Evolutionary conservation across 2,113 vertebrate genomes (phyloP), one percentile per base, ranked within the genome.

Genomic region (Erythrolamprus reginae): DNA sequence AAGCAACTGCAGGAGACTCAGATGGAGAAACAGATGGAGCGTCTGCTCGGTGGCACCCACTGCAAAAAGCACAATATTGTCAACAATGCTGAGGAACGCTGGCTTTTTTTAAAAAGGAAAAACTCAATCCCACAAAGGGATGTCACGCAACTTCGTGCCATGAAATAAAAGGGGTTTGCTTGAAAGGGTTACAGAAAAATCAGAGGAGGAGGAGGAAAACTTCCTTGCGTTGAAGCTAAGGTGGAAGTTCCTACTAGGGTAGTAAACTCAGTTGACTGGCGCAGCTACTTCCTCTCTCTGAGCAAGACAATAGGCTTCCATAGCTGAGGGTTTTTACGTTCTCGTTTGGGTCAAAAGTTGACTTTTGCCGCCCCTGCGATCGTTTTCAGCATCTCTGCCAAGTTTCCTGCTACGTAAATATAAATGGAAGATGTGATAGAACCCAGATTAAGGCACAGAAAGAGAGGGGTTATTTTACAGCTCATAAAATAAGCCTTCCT

Each of bases 1-100:
- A 93, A 93, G 87, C 51, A 91, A 88, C 86, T 92, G 88, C 77
- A 24, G 89, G 83, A 91, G 92, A 91, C 93, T 94, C 95, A 90
- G 93, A 95, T 90, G 93, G 88, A 90, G 93, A 95, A 95, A 94
- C 94, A 94, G 93, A 94, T 88, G 91, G 93, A 90, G 19, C n/a
- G 55, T 86, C 94, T 95, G 94, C 93, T 94, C 91, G 88, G n/a
- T 92, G 90, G 89, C 94, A 95, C 88, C 94, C 93, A 92, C 82
- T 91, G 89, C 70, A 95, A 91, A 94, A 92, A 92, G 87, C 87
- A 86, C 33, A 88, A 26, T 85, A 86, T 91, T 94, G 90, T 12
- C 52, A 93, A 90, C 89, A 90, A 85, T 86, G 88, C 91, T 89
- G 61, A 55, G 82, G 93, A 90, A 93, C 17, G 90, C 1, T n/a